These are phyloP conservation scores for Misgurnus mizolepis DNA, from an alignment of 2,113 vertebrate genomes.

Conservation along the genomic window DNA sequence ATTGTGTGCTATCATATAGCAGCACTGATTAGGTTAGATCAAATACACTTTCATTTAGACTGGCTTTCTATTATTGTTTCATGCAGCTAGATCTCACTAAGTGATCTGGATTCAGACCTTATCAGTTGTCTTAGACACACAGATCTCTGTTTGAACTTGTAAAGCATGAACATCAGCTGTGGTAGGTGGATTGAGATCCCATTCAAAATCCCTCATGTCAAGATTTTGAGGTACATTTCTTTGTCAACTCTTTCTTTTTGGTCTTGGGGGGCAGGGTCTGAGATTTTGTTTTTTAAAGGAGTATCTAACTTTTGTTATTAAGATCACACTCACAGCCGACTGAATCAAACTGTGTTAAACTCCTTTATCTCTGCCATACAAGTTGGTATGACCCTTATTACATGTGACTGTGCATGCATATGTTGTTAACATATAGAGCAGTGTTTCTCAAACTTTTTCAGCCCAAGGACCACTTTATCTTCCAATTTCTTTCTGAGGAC, in stretches of 20 bases:
- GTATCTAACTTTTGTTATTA: no score
- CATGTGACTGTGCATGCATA: no score
- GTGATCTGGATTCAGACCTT: slow-evolving; percentile 48
- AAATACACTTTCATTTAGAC: slow-evolving; percentile 37
- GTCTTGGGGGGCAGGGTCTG: no score
- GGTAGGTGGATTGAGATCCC: slow-evolving; percentile 13
- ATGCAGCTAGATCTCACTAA: slow-evolving; percentile 39
- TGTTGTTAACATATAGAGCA: not conserved
- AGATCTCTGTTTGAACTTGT: slow-evolving; percentile 43
- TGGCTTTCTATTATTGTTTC: slow-evolving; percentile 51
- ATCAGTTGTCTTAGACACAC: slow-evolving; percentile 39
- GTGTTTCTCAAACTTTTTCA: no score
- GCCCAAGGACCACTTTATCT: no score
- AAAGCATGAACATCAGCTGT: slow-evolving; percentile 32
- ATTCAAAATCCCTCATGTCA: slow-evolving; percentile 14
- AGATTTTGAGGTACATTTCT: not conserved
- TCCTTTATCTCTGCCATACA: not conserved
- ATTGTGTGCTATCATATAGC: slow-evolving; percentile 24
- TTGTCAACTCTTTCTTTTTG: no score
- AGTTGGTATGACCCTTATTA: not conserved
- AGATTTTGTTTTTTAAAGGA: no score
- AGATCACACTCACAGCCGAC: no score
- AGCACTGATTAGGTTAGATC: slow-evolving; percentile 24
- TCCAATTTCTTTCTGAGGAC: no score
- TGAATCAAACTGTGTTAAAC: no score